These are phyloP conservation scores for Listrodromus nycthemerus DNA, from an alignment of 2,888 invertebrate species.

Conservation along the genomic window DNA sequence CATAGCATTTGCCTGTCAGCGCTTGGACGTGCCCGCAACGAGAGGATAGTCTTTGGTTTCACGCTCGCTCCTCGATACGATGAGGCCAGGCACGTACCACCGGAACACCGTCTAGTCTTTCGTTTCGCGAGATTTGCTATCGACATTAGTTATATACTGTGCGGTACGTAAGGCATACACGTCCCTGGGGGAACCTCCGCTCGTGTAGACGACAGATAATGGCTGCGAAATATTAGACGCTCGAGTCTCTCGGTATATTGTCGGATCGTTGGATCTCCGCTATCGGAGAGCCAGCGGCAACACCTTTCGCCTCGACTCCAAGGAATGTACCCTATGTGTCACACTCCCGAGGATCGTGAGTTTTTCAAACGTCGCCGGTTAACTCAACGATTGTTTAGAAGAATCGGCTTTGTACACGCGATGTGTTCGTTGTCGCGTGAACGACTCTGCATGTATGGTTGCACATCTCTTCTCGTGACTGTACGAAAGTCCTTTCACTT, in stretches of 20 bases:
- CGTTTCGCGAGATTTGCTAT: constrained; percentile 49
- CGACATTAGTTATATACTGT: constrained; percentile 6
- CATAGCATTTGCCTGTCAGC: constrained; percentile 32
- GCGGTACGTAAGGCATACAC: constrained; percentile 35
- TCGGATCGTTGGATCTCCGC: background rate
- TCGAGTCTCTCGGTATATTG: constrained; percentile 26
- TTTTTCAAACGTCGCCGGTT: constrained; percentile 38
- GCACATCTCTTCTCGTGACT: constrained; percentile 6
- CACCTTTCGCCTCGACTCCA: constrained; percentile 32
- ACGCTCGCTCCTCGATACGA: constrained; percentile 45
- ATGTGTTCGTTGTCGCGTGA: constrained; percentile 32
- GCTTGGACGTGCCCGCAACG: constrained; percentile 61
- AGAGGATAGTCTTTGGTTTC: constrained; percentile 62
- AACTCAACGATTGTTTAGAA: constrained; percentile 26
- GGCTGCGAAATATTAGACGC: constrained; percentile 63
- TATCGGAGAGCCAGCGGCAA: constrained; percentile 36
- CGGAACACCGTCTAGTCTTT: constrained; percentile 49
- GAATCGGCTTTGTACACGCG: constrained; percentile 39
- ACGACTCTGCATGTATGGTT: background rate
- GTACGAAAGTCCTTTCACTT: constrained; percentile 5
- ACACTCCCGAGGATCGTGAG: constrained; percentile 32
- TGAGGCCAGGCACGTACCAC: constrained; percentile 49
- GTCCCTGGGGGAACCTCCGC: constrained; percentile 33
- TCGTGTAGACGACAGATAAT: constrained; percentile 60
- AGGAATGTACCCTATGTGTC: constrained; percentile 52